phyloP scores from a whole-genome alignment of 2,797 vertebrate genomes.

The Pseudocheirus occidentalis region DNA sequence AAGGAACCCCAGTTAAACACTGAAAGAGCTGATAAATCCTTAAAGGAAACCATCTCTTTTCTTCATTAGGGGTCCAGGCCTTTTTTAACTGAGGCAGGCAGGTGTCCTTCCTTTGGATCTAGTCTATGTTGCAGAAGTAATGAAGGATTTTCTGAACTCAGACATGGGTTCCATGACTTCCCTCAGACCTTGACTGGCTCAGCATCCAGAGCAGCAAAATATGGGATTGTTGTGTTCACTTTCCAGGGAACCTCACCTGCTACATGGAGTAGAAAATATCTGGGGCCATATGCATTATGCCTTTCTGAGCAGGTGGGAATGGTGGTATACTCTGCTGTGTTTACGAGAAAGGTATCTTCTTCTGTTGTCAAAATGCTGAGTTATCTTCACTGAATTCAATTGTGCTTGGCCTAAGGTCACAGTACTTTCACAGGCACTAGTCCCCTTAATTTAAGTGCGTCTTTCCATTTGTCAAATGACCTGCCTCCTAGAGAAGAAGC shows the following conservation, averaged over 20 bases:
- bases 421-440: constrained; percentile 76
- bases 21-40: rapidly evolving
- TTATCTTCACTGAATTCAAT: constrained; percentile 79
- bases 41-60: rapidly evolving
- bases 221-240: constrained; percentile 76
- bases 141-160: constrained; percentile 74
- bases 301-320: constrained; percentile 79
- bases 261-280: constrained; percentile 74
- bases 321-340: constrained; percentile 77
- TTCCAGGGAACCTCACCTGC: constrained; percentile 79
- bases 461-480: constrained; percentile 81
- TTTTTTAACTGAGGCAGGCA: constrained; percentile 34
- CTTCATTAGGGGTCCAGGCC: neutral
- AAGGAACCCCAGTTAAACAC: neutral
- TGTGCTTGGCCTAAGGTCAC: constrained; percentile 79
- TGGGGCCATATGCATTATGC: constrained; percentile 76
- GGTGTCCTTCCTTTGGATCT: constrained; percentile 53
- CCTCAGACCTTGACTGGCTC: constrained; percentile 75
- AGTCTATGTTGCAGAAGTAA: constrained; percentile 68
- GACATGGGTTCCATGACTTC: constrained; percentile 77
- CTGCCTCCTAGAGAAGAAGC: constrained; percentile 77
- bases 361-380: constrained; percentile 77
- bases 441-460: constrained; percentile 75
- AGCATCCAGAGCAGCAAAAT: constrained; percentile 82
- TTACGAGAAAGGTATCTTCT: constrained; percentile 65